Base-by-base conservation (phyloP, 2,113 vertebrate genomes). In the Lamprologus speciosus region DNA sequence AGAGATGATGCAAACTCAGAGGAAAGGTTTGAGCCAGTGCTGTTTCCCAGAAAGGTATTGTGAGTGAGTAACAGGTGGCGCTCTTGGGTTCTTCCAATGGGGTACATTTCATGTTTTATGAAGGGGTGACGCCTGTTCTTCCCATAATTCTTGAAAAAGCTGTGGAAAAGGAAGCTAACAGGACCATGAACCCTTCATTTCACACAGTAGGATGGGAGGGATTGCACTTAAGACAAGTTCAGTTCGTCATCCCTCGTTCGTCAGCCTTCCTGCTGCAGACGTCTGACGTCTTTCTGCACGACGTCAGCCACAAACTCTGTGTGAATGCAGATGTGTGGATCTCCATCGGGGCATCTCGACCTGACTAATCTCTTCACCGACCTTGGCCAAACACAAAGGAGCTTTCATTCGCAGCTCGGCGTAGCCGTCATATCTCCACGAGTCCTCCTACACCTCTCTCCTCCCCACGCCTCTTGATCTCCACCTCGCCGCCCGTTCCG, bases 341-440 rank as follows among this genome's bases (percentile, higher is more conserved):
- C 42, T 50, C 70, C 70, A 50, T 75, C 42, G 3, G 70, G 3
- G 70, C 79, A 81, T 17, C 33, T 81, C 13, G 14, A 26, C 79
- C 79, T 17, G 53, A 81, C 33, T 42, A 81, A 81, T 81, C 53
- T 81, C 13, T 17, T 57, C 12, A 7, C 53, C 2, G 9, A 81
- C 53, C 79, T 57, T 57, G 53, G 33, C 19, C 31, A 57, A 55
- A 57, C n/a, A 81, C 53, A 81, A 57, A 35, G 33, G 31, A 54
- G 51, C 79, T 26, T 23, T 81, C 79, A 75, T 19, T 78, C 7
- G 2, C 6, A 19, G 70, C 26, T 50, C 26, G 4, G 9, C 2
- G 16, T 31, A 26, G 42, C 45, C 4, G 6, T 31, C 53, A 28
- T 19, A 28, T 8, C 53, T 57, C 79, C 9, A 1, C 0, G 51